Evolutionary conservation across 2,113 vertebrate species (phyloP), one percentile per base, ranked within the genome.

Genomic region (Oreochromis niloticus): DNA sequence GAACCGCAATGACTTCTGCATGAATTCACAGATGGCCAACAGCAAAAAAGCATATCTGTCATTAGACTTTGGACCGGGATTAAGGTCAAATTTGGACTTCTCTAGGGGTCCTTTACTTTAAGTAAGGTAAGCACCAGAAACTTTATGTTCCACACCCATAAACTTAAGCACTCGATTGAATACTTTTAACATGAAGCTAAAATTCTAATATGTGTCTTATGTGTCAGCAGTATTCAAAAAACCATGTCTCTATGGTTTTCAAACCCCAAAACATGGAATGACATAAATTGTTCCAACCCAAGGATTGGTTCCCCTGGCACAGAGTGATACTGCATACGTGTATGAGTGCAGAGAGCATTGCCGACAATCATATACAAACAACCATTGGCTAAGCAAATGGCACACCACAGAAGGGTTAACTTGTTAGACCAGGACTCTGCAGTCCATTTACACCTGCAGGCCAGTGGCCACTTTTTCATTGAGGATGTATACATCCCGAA

Each of bases 221-320:
- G 27, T 19, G 30, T 61, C 30, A 63, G 17, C 2, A 63, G 32
- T 32, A 63, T 63, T 63, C 17, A 36, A 36, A 63, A 36, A 1
- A 36, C 4, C 17, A 36, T 36, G 59, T 63, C 9, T 19, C 32
- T 63, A 36, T 63, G 59, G 59, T 7, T 63, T 19, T 63, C 59
- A 63, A 63, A 17, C 6, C 59, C 17, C 59, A 63, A 63, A 63
- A n/a, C 59, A 63, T 63, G 59, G 30, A 39, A 66, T n/a, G 34
- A 19, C 34, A 66, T 39, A 39, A 66, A 66, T 66, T 34, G 57
- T 19, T 30, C 30, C 30, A 19, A 7, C 19, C 34, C 34, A 39
- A 19, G 0, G 1, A 66, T 39, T 1, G 1, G 10, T 66, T 66
- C 32, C 17, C 6, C 1, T 36, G 59, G 32, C 59, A 36, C 59